These are phyloP conservation scores for Apamea anceps DNA, from an alignment of 2,888 invertebrate genomes.

Conservation along the genomic window DNA sequence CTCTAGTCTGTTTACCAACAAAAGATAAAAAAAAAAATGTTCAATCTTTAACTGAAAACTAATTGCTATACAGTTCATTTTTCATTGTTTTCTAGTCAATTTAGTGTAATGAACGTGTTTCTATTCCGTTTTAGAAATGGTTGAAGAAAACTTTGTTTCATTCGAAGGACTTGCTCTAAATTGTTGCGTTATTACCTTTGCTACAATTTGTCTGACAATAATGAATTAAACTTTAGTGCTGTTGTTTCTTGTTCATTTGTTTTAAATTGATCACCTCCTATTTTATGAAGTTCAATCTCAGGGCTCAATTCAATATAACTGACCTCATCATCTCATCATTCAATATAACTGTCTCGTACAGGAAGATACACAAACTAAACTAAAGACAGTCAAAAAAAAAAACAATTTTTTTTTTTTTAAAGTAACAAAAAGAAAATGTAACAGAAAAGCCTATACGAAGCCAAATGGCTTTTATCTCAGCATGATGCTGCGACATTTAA, in stretches of 20 bases:
- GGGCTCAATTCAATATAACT: neutral
- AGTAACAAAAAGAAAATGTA: no score
- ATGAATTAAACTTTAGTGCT: neutral
- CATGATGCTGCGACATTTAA: no score
- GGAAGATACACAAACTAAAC: no score
- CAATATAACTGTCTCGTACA: neutral
- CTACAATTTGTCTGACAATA: constrained; percentile 14
- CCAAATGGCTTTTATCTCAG: no score
- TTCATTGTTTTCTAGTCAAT: constrained; percentile 4
- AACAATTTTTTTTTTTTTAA: no score
- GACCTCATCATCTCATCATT: no score
- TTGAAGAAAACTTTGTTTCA: constrained; percentile 3
- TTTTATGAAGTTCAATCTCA: neutral
- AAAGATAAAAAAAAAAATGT: neutral
- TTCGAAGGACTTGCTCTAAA: neutral
- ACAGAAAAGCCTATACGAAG: no score
- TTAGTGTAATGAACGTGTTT: constrained; percentile 7
- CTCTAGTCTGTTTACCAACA: neutral
- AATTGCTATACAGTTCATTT: neutral
- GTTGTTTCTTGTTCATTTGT: constrained; percentile 17
- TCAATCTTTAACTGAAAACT: neutral
- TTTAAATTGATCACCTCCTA: constrained; percentile 11
- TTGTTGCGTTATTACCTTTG: neutral
- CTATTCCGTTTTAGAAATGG: neutral
- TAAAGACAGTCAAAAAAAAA: no score